These are phyloP conservation scores for Drosophila gunungcola DNA, from an alignment of 1,140 invertebrate genomes.

Conservation along the genomic window DNA sequence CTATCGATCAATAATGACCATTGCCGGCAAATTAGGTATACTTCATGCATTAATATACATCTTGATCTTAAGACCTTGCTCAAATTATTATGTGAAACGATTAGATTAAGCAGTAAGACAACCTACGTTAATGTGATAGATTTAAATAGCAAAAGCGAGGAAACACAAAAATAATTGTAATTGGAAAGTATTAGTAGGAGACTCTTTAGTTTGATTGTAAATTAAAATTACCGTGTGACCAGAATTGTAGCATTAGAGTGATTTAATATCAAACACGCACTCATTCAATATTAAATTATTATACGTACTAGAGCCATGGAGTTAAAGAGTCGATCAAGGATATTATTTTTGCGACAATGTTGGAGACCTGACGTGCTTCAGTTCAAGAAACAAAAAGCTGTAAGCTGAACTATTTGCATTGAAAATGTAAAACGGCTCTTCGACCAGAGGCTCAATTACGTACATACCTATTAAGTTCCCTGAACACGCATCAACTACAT, in stretches of 20 bases:
- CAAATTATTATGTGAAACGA: slow-evolving; percentile 14
- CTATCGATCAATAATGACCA: slow-evolving; percentile 6
- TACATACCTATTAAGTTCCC: slow-evolving; percentile 12
- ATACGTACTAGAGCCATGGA: background rate
- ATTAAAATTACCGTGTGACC: slow-evolving; percentile 18
- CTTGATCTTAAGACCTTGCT: slow-evolving; percentile 31
- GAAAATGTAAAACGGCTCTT: no score
- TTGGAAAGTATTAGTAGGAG: slow-evolving; percentile 46
- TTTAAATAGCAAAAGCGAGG: slow-evolving; percentile 15
- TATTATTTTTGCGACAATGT: no score
- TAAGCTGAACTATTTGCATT: no score
- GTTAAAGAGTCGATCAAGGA: no score
- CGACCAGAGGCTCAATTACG: no score
- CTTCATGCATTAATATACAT: slow-evolving; percentile 5
- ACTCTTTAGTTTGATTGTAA: slow-evolving; percentile 25
- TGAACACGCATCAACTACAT: slow-evolving; percentile 17
- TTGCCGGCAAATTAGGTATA: slow-evolving; percentile 6
- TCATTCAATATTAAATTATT: slow-evolving; percentile 16
- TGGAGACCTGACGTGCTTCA: no score
- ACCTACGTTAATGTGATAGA: slow-evolving; percentile 15
- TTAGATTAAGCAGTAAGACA: slow-evolving; percentile 19
- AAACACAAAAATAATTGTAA: slow-evolving; percentile 15
- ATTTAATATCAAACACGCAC: slow-evolving; percentile 7
- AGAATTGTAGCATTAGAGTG: slow-evolving; percentile 4
- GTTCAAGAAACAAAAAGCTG: no score